A percentile compares a stretch with the other conserved stretches of the same genome.
Conservation (phyloP, 2,888 invertebrate species). For the Melinaea menophilus region DNA sequence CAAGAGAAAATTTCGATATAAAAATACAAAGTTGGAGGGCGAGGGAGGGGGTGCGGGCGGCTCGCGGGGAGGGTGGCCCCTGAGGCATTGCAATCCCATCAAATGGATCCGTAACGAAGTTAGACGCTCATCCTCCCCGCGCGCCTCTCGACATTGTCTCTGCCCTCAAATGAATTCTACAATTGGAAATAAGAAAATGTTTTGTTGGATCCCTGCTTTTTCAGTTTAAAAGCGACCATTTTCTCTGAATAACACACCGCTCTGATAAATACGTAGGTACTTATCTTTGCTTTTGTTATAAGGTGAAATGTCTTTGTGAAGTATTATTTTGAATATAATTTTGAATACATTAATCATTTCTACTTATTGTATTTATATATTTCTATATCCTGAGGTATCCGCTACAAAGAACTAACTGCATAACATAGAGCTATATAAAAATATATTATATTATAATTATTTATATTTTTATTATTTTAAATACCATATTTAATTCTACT, state of each 20-base stretch:
- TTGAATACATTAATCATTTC: conserved; percentile 35
- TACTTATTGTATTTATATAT: conserved; percentile 9
- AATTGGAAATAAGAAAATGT: conserved; percentile 79
- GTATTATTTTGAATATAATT: conserved; percentile 47
- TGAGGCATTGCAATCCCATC: conserved; percentile 83
- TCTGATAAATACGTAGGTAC: conserved; percentile 43
- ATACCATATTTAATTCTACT: too few relatives aligned
- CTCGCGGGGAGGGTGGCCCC: conserved; percentile 59
- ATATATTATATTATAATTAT: too few relatives aligned
- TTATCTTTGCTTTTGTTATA: conserved; percentile 26
- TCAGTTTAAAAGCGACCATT: conserved; percentile 74
- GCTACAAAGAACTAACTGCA: too few relatives aligned
- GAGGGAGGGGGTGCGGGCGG: conserved; percentile 44
- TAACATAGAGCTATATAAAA: too few relatives aligned
- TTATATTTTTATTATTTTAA: too few relatives aligned
- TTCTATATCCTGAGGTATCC: too few relatives aligned
- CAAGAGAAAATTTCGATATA: conserved; percentile 77
- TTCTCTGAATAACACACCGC: conserved; percentile 60
- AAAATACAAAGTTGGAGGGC: conserved; percentile 69
- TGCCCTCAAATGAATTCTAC: conserved; percentile 79
- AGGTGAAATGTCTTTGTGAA: conserved; percentile 49
- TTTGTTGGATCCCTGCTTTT: conserved; percentile 76
- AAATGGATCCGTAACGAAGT: conserved; percentile 89
- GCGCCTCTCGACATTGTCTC: conserved; percentile 77
- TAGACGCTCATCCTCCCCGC: conserved; percentile 80